Evolutionary conservation across 2,797 vertebrate genomes (phyloP).

Genomic region (Synanceia verrucosa): DNA sequence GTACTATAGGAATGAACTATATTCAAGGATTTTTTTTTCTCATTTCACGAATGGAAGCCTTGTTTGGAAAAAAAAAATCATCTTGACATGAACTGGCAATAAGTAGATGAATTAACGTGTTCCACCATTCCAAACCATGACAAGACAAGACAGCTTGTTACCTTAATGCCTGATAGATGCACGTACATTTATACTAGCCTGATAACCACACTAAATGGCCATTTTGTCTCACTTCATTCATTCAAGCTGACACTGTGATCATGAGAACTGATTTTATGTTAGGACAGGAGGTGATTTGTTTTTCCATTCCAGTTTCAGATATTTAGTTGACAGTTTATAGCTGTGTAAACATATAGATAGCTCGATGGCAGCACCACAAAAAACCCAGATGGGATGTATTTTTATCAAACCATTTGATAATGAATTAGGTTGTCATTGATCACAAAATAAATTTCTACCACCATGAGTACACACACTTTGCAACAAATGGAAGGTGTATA

Average conservation of each 20-base stretch:
- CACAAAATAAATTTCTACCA: neutral
- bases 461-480: neutral
- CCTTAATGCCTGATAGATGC: constrained; percentile 1
- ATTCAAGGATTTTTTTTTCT: neutral
- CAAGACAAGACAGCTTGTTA: neutral
- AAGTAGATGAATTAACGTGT: constrained; percentile 13
- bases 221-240: neutral
- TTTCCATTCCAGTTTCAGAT: neutral
- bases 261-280: neutral
- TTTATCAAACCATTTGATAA: constrained; percentile 14
- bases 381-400: neutral
- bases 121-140: constrained; percentile 1
- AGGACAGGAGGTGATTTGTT: neutral
- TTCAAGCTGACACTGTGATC: neutral
- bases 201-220: neutral
- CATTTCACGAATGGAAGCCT: neutral
- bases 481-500: neutral
- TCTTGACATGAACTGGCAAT: constrained; percentile 25
- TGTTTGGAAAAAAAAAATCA: constrained; percentile 9
- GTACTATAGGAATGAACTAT: constrained; percentile 33
- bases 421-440: constrained; percentile 2
- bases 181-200: neutral
- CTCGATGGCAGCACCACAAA: neutral
- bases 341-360: neutral
- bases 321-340: neutral